Evolutionary conservation across 2,113 vertebrate species (phyloP).

Genomic region (Oostethus manadensis): DNA sequence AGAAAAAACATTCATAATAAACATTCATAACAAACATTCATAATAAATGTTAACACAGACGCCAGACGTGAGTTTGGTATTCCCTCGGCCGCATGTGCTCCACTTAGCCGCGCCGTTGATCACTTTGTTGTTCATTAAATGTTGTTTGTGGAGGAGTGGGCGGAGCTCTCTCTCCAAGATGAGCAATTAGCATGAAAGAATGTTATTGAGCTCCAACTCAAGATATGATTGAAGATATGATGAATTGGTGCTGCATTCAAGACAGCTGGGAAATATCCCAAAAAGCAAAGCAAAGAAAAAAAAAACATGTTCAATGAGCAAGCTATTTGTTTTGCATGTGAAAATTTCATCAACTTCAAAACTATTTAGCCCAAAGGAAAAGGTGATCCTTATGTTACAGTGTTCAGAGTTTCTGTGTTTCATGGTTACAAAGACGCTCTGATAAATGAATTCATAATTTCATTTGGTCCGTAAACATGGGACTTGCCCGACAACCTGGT

Average conservation of each 20-base stretch:
- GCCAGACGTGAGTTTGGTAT: neutral
- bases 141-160: neutral
- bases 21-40: neutral
- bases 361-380: too few species aligned
- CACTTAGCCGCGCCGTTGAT: neutral
- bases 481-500: too few species aligned
- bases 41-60: neutral
- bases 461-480: too few species aligned
- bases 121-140: slow-evolving; percentile 9
- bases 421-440: too few species aligned
- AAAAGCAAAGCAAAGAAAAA: too few species aligned
- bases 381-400: too few species aligned
- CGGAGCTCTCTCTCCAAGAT: too few species aligned
- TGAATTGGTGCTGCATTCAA: neutral
- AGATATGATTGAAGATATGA: neutral
- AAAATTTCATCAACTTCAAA: too few species aligned
- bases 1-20: neutral
- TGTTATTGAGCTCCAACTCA: neutral
- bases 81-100: neutral
- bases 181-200: neutral
- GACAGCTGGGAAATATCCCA: neutral
- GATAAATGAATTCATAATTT: too few species aligned
- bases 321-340: too few species aligned
- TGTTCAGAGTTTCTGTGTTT: too few species aligned
- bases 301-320: too few species aligned